A percentile compares a stretch with the other conserved stretches of the same genome.
Conservation (phyloP, 2,113 vertebrate genomes). For the Alectura lathami region DNA sequence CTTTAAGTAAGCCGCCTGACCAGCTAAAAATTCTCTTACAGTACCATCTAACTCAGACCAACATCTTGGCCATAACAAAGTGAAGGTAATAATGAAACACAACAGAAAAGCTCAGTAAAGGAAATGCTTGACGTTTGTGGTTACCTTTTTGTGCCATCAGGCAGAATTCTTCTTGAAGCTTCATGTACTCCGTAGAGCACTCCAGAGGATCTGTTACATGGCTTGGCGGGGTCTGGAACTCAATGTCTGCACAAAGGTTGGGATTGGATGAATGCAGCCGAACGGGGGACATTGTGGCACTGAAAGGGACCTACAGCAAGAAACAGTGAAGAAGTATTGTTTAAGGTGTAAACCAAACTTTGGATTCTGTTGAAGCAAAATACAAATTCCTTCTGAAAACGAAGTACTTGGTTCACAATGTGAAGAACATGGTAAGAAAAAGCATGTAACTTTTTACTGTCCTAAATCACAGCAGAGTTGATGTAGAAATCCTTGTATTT, state of each 20-base stretch:
- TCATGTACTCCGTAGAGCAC: slow-evolving; percentile 90
- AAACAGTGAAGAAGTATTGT: background rate
- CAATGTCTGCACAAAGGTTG: slow-evolving; percentile 95
- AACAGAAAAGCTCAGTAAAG: background rate
- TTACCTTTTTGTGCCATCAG: slow-evolving; percentile 96
- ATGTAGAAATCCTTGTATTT: background rate
- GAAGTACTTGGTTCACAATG: background rate
- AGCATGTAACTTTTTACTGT: background rate
- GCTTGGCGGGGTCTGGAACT: slow-evolving; percentile 87
- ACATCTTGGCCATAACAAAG: background rate
- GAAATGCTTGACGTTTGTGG: background rate
- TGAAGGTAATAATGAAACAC: background rate
- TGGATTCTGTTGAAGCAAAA: background rate
- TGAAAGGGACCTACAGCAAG: slow-evolving; percentile 87
- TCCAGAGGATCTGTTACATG: slow-evolving; percentile 87
- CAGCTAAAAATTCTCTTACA: background rate
- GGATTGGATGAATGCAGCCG: slow-evolving; percentile 97
- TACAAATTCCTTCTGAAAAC: background rate
- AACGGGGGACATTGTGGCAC: slow-evolving; percentile 90
- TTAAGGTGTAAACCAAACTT: background rate
- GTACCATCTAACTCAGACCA: background rate
- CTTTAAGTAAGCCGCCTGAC: background rate
- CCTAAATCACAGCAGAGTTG: background rate
- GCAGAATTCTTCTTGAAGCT: slow-evolving; percentile 98
- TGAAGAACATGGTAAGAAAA: background rate